A percentile compares a stretch with the other conserved stretches of the same genome.
Conservation (phyloP, 2,113 vertebrate species). For the Nicator chloris region DNA sequence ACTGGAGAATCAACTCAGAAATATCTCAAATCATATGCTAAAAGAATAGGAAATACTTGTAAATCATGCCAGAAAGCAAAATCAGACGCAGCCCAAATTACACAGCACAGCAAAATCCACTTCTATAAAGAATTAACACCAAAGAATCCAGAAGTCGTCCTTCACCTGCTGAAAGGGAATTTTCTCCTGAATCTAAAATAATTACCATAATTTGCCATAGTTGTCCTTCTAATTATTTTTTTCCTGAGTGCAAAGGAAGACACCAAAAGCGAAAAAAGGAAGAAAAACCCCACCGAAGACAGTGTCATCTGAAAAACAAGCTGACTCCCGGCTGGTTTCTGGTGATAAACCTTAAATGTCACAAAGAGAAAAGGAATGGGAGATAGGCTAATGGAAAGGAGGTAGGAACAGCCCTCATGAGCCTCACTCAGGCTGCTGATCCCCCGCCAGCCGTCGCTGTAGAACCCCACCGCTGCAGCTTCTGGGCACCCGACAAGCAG, state of each 20-base stretch:
- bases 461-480: background rate
- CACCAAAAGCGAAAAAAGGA: accelerated
- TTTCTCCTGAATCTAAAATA: background rate
- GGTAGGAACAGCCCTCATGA: background rate
- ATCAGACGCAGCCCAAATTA: background rate
- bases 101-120: background rate
- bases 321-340: background rate
- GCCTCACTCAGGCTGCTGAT: background rate
- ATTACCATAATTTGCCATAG: background rate
- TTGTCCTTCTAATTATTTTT: background rate
- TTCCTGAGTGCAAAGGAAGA: background rate
- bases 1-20: background rate
- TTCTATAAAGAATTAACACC: background rate
- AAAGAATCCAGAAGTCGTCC: background rate
- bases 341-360: background rate
- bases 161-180: background rate
- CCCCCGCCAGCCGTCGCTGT: background rate
- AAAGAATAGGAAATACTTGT: background rate
- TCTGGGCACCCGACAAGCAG: accelerated
- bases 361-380: background rate
- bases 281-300: accelerated
- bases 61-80: background rate
- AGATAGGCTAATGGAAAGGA: background rate
- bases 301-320: background rate
- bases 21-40: background rate